Conservation (phyloP, 2,797 vertebrate genomes). For the Podargus strigoides region DNA sequence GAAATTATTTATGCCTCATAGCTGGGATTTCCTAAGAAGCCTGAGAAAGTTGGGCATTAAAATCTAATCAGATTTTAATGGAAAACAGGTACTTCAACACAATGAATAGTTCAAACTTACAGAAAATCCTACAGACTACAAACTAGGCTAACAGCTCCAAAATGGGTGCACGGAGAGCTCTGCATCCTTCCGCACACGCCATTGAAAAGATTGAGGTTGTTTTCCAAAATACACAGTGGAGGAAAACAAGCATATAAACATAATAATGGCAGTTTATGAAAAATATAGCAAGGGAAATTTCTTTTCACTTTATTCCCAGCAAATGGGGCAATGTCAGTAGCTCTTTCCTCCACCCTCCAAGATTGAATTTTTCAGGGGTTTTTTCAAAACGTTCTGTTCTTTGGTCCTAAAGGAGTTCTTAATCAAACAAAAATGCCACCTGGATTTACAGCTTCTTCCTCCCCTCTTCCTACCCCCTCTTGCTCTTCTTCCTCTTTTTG, state of each 20-base stretch:
- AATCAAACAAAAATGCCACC: slow-evolving; percentile 13
- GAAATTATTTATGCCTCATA: slow-evolving; percentile 55
- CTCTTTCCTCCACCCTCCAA: background rate
- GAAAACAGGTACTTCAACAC: slow-evolving; percentile 48
- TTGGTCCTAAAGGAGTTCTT: slow-evolving; percentile 35
- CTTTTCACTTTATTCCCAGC: slow-evolving; percentile 28
- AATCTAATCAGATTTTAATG: slow-evolving; percentile 57
- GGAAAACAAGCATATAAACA: slow-evolving; percentile 54
- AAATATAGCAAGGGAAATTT: slow-evolving; percentile 44
- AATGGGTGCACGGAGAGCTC: slow-evolving; percentile 1
- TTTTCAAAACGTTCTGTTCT: background rate
- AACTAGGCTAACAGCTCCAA: slow-evolving; percentile 17
- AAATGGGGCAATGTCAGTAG: background rate
- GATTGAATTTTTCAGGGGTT: slow-evolving; percentile 20
- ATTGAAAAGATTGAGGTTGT: slow-evolving; percentile 53
- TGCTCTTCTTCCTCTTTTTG: background rate
- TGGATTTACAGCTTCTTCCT: background rate
- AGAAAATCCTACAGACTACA: slow-evolving; percentile 22
- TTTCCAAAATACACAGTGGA: slow-evolving; percentile 55
- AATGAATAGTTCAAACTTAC: slow-evolving; percentile 35
- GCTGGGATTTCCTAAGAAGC: slow-evolving; percentile 40
- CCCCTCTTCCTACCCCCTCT: background rate
- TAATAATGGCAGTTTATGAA: slow-evolving; percentile 53
- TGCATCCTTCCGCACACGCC: slow-evolving; percentile 27
- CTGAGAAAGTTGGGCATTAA: slow-evolving; percentile 37